These are phyloP conservation scores for Sebastiscus albofasciatus DNA, from an alignment of 2,797 vertebrate genomes.

Conservation along the genomic window DNA sequence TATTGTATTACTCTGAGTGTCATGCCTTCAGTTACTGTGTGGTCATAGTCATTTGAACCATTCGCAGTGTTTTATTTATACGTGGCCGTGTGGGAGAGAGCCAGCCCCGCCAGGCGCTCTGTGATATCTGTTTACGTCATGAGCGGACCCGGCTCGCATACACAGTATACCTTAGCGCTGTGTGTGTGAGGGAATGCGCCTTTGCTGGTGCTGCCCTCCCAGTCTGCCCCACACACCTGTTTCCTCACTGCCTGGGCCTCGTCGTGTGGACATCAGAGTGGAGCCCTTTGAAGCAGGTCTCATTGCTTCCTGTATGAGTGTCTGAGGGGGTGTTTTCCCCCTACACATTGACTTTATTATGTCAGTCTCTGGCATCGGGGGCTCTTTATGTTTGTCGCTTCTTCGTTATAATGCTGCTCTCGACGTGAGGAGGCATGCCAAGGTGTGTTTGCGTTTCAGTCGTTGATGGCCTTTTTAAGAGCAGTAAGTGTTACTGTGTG, in stretches of 20 bases:
- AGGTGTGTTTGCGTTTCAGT: conserved; percentile 19
- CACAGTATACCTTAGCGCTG: conserved; percentile 37
- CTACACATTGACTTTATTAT: conserved; percentile 61
- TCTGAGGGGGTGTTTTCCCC: conserved; percentile 60
- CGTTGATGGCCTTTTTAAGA: not conserved
- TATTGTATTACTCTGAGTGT: conserved; percentile 1
- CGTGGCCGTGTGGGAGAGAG: not conserved
- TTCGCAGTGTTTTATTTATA: conserved; percentile 35
- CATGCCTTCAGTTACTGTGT: not conserved
- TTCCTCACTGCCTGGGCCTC: conserved; percentile 74
- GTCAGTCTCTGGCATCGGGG: conserved; percentile 61
- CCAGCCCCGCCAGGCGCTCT: conserved; percentile 7
- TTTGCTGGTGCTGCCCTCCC: conserved; percentile 62
- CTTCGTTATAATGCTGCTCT: conserved; percentile 35
- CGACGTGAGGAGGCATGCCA: conserved; percentile 11
- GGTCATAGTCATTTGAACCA: conserved; percentile 5
- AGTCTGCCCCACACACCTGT: conserved; percentile 78
- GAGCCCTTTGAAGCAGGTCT: conserved; percentile 81
- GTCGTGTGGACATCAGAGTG: conserved; percentile 73
- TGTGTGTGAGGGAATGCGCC: conserved; percentile 63
- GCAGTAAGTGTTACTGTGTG: not conserved
- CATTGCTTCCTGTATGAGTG: conserved; percentile 87
- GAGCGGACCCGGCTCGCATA: conserved; percentile 23
- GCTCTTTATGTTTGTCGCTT: conserved; percentile 60
- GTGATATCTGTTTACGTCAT: conserved; percentile 40